Percentiles rank a stretch among this genome's conserved stretches.
These are phyloP conservation scores for Petrolisthes cinctipes DNA, from an alignment of 2,888 invertebrate genomes.

Conservation along the genomic window DNA sequence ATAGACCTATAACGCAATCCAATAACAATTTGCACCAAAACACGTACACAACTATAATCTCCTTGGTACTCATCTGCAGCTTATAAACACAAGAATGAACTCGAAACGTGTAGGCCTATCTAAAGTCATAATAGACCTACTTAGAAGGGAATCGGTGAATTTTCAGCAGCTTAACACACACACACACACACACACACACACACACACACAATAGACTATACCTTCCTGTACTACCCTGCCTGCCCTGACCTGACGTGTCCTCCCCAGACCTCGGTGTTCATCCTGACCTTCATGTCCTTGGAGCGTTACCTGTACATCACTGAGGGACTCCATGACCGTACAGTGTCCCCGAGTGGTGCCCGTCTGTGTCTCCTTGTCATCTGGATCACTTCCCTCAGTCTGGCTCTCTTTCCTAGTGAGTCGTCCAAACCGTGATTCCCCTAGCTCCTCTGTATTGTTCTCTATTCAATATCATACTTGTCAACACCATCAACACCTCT, in stretches of 20 bases:
- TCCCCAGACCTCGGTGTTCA: slow-evolving; percentile 76
- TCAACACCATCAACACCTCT: too few species aligned
- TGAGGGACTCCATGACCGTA: slow-evolving; percentile 72
- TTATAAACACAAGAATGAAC: too few species aligned
- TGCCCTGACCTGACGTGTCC: background rate
- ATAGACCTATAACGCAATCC: too few species aligned
- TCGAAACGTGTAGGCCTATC: too few species aligned
- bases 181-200: slow-evolving; percentile 10
- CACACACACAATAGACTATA: too few species aligned
- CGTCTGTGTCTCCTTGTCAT: slow-evolving; percentile 73
- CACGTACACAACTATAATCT: too few species aligned
- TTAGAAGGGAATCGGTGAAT: too few species aligned
- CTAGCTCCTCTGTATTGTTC: background rate
- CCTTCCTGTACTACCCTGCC: background rate
- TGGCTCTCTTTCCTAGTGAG: slow-evolving; percentile 77
- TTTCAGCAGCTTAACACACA: background rate
- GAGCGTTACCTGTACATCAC: slow-evolving; percentile 77
- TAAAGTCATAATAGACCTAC: too few species aligned
- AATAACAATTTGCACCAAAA: too few species aligned
- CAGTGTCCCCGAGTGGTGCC: slow-evolving; percentile 74
- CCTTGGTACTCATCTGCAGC: too few species aligned
- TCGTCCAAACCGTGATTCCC: slow-evolving; percentile 46
- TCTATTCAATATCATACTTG: background rate
- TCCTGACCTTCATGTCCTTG: slow-evolving; percentile 79
- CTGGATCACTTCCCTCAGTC: slow-evolving; percentile 75